Percentiles rank a stretch among this genome's conserved stretches.
Evolutionary conservation across 2,888 invertebrate genomes (phyloP).

Genomic region (Perizoma affinitatum): DNA sequence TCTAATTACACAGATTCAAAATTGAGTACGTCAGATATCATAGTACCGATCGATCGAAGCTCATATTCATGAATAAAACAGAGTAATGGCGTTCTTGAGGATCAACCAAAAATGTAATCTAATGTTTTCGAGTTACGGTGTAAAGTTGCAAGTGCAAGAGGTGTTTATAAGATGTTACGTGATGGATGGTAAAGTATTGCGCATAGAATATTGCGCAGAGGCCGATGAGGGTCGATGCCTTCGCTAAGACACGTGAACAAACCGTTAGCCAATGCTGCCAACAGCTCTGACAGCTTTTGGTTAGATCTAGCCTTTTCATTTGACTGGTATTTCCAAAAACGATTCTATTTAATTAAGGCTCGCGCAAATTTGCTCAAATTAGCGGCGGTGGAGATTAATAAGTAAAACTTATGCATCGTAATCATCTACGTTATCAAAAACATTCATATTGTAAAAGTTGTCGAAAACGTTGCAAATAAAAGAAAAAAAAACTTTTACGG

Average conservation of each 20-base stretch:
- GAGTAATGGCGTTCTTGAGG: too few species aligned
- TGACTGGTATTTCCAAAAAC: too few species aligned
- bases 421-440: too few species aligned
- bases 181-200: slow-evolving; percentile 54
- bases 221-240: slow-evolving; percentile 82
- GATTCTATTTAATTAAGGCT: too few species aligned
- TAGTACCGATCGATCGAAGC: slow-evolving; percentile 60
- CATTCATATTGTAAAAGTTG: too few species aligned
- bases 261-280: slow-evolving; percentile 69
- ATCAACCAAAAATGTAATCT: neutral
- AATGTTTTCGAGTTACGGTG: slow-evolving; percentile 26
- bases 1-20: slow-evolving; percentile 41
- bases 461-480: too few species aligned
- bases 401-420: too few species aligned
- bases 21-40: slow-evolving; percentile 44
- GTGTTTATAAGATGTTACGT: slow-evolving; percentile 44
- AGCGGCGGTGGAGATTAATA: too few species aligned
- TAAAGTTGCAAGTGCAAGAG: slow-evolving; percentile 18
- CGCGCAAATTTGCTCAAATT: too few species aligned
- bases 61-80: slow-evolving; percentile 33
- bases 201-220: slow-evolving; percentile 80
- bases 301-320: slow-evolving; percentile 3
- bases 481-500: too few species aligned
- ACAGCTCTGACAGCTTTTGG: neutral
- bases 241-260: slow-evolving; percentile 77